These are phyloP conservation scores for Ameiurus melas DNA, from an alignment of 2,113 vertebrate genomes.

Conservation along the genomic window DNA sequence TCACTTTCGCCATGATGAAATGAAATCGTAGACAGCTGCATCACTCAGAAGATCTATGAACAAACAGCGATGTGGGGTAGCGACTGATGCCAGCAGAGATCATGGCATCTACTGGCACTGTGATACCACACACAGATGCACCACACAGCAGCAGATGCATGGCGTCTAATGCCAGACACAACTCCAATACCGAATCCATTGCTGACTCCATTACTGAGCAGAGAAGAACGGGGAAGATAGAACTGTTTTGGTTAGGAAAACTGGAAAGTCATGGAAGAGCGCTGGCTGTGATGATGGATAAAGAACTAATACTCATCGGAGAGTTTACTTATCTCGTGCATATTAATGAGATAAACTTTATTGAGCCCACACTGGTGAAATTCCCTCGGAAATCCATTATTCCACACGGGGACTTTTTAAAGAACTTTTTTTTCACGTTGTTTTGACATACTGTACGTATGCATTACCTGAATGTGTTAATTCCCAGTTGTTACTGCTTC, in stretches of 20 bases:
- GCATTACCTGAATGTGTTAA: too few species aligned
- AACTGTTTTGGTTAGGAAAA: neutral
- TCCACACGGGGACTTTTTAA: too few species aligned
- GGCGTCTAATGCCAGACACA: neutral
- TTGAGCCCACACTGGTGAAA: too few species aligned
- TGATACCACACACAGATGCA: neutral
- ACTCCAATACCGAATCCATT: neutral
- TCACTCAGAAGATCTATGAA: neutral
- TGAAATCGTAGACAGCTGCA: neutral
- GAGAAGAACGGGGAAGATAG: neutral
- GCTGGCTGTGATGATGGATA: neutral
- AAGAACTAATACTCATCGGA: neutral
- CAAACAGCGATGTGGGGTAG: neutral
- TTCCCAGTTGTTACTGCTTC: too few species aligned
- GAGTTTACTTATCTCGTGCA: neutral
- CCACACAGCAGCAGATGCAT: slow-evolving; percentile 2
- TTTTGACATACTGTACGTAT: too few species aligned
- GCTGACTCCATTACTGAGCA: neutral
- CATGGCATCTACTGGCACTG: neutral
- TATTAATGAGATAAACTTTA: neutral
- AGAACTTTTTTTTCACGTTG: too few species aligned
- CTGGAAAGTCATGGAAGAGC: neutral
- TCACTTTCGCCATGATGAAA: neutral
- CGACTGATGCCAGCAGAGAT: neutral
- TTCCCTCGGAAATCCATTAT: neutral